Evolutionary conservation across 2,113 vertebrate species (phyloP).

Genomic region (Gymnogyps californianus): DNA sequence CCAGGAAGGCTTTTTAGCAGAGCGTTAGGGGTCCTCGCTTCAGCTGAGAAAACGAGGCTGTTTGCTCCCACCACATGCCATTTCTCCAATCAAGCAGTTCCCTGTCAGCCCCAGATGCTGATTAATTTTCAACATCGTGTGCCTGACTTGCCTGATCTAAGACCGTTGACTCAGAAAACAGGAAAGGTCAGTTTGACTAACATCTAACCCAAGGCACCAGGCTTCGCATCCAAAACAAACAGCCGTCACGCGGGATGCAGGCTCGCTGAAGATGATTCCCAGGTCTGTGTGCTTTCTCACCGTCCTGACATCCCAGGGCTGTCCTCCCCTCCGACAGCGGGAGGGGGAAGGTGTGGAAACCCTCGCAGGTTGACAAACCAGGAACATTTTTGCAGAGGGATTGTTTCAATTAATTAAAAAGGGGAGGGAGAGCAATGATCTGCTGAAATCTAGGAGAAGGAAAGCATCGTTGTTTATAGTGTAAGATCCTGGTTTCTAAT

Average conservation of each 20-base stretch:
- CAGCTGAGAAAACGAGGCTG: neutral
- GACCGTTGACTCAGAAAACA: slow-evolving; percentile 58
- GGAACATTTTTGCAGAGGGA: neutral
- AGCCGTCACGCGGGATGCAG: neutral
- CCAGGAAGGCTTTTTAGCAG: neutral
- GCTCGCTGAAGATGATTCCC: slow-evolving; percentile 34
- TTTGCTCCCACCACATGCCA: neutral
- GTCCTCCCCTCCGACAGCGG: neutral
- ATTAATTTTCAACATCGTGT: slow-evolving; percentile 44
- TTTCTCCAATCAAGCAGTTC: neutral
- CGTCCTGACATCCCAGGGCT: neutral
- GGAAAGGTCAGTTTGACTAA: slow-evolving; percentile 71
- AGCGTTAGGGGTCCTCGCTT: neutral
- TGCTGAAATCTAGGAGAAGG: slow-evolving; percentile 52
- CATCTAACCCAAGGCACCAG: slow-evolving; percentile 6
- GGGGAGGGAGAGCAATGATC: slow-evolving; percentile 33
- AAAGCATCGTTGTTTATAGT: slow-evolving; percentile 39
- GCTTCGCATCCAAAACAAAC: slow-evolving; percentile 65
- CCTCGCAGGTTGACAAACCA: neutral
- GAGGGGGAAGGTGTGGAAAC: neutral
- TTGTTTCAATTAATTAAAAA: slow-evolving; percentile 20
- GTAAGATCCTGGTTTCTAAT: slow-evolving; percentile 47
- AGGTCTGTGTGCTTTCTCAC: slow-evolving; percentile 18
- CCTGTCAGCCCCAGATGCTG: neutral
- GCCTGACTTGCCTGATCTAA: slow-evolving; percentile 29